Evolutionary conservation across 64 coral and sea anemone species (phyloP).

Genomic region (Orbicella faveolata): DNA sequence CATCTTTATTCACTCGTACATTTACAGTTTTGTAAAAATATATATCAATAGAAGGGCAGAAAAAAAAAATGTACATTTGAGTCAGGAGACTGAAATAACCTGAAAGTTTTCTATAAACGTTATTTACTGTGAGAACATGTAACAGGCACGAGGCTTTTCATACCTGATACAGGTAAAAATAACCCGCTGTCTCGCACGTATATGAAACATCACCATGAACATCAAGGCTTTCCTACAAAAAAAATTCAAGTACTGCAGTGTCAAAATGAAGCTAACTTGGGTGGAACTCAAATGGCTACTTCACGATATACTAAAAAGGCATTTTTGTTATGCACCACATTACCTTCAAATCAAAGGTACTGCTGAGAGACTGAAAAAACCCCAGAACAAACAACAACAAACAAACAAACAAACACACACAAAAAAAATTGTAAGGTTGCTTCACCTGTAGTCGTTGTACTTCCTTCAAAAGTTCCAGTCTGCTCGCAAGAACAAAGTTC

Average conservation of each 20-base stretch:
- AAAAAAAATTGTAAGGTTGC: background rate
- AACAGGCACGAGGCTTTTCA: background rate
- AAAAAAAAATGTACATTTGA: too few species aligned
- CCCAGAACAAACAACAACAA: background rate
- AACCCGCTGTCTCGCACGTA: constrained; percentile 97
- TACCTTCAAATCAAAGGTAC: too few species aligned
- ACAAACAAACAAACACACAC: background rate
- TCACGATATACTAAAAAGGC: too few species aligned
- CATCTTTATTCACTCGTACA: background rate
- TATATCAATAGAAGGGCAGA: too few species aligned
- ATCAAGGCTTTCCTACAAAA: constrained; percentile 82
- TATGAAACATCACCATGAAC: constrained; percentile 99
- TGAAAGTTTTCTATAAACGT: too few species aligned
- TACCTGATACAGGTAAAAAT: constrained; percentile 98
- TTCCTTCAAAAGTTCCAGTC: constrained; percentile 89
- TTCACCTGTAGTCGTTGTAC: constrained; percentile 92
- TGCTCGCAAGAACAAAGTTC: constrained; percentile 90
- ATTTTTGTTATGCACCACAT: too few species aligned
- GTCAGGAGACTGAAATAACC: too few species aligned
- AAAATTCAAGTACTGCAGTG: background rate
- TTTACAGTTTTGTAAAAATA: too few species aligned
- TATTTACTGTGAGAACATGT: too few species aligned
- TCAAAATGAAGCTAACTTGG: too few species aligned
- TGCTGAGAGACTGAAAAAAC: too few species aligned
- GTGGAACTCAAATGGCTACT: too few species aligned